Percentiles rank a stretch among this genome's conserved stretches.
Conservation (phyloP, 2,888 invertebrate species). For the Spicauda simplicius region DNA sequence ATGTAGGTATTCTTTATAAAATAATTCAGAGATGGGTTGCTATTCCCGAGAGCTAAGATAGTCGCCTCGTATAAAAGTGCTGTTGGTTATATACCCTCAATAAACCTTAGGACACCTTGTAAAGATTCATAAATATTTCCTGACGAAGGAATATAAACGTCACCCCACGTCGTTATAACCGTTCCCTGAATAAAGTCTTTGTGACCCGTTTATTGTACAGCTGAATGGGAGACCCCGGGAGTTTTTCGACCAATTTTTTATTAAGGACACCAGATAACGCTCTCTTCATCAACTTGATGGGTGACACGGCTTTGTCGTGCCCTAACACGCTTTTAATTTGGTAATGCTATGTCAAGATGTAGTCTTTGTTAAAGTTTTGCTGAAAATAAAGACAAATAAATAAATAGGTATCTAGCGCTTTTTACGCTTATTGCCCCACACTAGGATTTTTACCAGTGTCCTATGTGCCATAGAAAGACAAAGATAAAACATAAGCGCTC, state of each 20-base stretch:
- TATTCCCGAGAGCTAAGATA: too few relatives aligned
- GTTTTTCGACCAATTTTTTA: constrained; percentile 15
- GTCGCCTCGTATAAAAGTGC: too few relatives aligned
- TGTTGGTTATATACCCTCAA: background rate
- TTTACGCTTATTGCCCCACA: too few relatives aligned
- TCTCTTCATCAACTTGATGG: constrained; percentile 12
- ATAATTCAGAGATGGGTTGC: too few relatives aligned
- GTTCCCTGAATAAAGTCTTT: constrained; percentile 14
- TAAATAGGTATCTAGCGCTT: too few relatives aligned
- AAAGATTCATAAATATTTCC: constrained; percentile 20
- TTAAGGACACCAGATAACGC: constrained; percentile 2
- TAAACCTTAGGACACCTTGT: constrained; percentile 21
- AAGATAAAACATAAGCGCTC: too few relatives aligned
- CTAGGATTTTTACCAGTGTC: too few relatives aligned
- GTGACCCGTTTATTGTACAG: constrained; percentile 9
- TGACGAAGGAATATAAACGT: constrained; percentile 17
- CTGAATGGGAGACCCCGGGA: constrained; percentile 1
- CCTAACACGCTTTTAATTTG: background rate
- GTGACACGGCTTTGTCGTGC: background rate
- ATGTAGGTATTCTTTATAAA: too few relatives aligned
- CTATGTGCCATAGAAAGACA: too few relatives aligned
- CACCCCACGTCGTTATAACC: constrained; percentile 11
- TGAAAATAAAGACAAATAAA: background rate
- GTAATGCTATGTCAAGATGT: background rate
- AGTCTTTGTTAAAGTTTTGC: background rate